Percentiles rank a stretch among this genome's conserved stretches.
phyloP scores from a whole-genome alignment of 2,888 invertebrate genomes.

The Adelphocoris suturalis region DNA sequence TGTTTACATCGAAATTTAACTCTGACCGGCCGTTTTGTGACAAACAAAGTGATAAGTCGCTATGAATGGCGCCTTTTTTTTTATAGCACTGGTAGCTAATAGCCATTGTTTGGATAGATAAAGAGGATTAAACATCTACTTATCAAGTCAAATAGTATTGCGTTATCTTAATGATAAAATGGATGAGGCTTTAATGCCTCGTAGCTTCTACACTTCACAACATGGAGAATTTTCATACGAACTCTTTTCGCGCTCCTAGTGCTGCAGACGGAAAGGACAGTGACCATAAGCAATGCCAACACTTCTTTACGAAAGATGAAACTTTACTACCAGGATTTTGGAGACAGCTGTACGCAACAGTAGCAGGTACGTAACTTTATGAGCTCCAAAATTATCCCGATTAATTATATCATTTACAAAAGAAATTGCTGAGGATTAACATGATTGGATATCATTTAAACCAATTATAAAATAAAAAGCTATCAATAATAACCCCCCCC shows the following conservation, averaged over 20 bases:
- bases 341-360: slow-evolving; percentile 40
- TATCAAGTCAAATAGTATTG: slow-evolving; percentile 9
- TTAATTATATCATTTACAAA: no score
- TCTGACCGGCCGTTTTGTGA: no score
- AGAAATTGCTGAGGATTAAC: background rate
- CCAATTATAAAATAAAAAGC: no score
- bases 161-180: slow-evolving; percentile 6
- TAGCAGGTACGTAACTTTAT: background rate
- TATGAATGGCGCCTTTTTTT: no score
- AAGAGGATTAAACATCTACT: background rate
- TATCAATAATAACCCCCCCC: no score
- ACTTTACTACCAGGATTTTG: background rate
- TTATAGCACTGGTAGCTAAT: no score
- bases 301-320: background rate
- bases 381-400: background rate
- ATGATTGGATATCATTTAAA: background rate
- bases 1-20: no score
- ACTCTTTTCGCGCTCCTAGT: background rate
- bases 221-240: background rate
- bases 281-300: background rate
- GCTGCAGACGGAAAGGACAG: background rate
- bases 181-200: background rate
- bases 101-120: no score
- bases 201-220: background rate
- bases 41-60: no score